phyloP scores from a whole-genome alignment of 2,113 vertebrate genomes.

The Cygnus atratus region DNA sequence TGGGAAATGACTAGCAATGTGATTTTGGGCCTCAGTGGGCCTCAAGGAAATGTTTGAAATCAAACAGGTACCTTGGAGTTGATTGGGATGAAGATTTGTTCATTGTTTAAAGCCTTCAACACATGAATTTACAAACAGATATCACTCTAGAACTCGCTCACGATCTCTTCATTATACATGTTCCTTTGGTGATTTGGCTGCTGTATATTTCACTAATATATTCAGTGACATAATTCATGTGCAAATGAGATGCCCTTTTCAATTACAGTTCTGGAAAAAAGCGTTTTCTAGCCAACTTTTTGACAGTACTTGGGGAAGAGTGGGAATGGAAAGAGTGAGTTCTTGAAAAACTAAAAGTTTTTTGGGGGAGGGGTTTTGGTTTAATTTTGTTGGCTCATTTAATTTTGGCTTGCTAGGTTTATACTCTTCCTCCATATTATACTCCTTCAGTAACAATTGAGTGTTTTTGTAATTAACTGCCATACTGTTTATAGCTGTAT shows the following conservation, averaged over 20 bases:
- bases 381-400: neutral
- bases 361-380: neutral
- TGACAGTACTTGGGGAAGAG: neutral
- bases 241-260: conserved; percentile 23
- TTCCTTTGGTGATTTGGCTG: conserved; percentile 12
- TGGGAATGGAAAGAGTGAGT: neutral
- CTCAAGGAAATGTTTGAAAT: neutral
- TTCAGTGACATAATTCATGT: conserved; percentile 12
- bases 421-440: neutral
- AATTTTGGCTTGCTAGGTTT: neutral
- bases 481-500: neutral
- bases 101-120: neutral
- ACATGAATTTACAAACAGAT: conserved; percentile 9
- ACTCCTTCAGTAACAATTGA: neutral
- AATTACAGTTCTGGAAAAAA: neutral
- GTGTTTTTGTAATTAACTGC: neutral
- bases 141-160: neutral
- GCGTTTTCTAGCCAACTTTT: neutral
- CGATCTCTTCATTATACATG: neutral
- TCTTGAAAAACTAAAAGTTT: neutral
- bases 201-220: neutral
- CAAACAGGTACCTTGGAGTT: neutral
- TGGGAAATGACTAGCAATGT: neutral
- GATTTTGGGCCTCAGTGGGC: neutral
- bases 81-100: neutral